A percentile compares a stretch with the other conserved stretches of the same genome.
These are phyloP conservation scores for Amphipoea oculea DNA, from an alignment of 2,888 invertebrate genomes.

Conservation along the genomic window DNA sequence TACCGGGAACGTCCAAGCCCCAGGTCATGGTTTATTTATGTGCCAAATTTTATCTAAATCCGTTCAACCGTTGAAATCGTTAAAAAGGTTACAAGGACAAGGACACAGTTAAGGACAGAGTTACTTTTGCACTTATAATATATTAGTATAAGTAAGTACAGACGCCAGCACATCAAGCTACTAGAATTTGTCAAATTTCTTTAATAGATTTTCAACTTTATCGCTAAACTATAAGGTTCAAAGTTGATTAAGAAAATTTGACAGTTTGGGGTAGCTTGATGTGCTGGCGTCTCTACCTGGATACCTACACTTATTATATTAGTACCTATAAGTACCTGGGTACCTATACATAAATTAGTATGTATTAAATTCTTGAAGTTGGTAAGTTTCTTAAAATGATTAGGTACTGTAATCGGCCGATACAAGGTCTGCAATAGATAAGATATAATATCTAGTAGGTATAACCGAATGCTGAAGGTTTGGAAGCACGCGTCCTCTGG, in stretches of 20 bases:
- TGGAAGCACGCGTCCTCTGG: background rate
- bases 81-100: background rate
- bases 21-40: no score
- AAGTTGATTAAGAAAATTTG: no score
- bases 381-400: background rate
- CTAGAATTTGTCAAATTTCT: no score
- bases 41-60: background rate
- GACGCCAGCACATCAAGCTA: no score
- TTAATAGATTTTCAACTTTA: no score
- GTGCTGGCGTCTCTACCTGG: no score
- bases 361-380: background rate
- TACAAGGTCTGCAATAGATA: constrained; percentile 1
- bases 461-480: background rate
- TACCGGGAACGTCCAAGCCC: background rate
- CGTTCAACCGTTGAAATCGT: background rate
- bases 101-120: no score
- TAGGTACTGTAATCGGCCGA: background rate
- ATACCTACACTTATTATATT: no score
- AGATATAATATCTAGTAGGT: background rate
- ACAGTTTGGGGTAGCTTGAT: no score
- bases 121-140: background rate
- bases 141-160: no score
- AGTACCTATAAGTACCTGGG: background rate
- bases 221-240: no score
- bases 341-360: background rate